These are phyloP conservation scores for Vireo altiloquus DNA, from an alignment of 2,113 vertebrate genomes.

Conservation along the genomic window DNA sequence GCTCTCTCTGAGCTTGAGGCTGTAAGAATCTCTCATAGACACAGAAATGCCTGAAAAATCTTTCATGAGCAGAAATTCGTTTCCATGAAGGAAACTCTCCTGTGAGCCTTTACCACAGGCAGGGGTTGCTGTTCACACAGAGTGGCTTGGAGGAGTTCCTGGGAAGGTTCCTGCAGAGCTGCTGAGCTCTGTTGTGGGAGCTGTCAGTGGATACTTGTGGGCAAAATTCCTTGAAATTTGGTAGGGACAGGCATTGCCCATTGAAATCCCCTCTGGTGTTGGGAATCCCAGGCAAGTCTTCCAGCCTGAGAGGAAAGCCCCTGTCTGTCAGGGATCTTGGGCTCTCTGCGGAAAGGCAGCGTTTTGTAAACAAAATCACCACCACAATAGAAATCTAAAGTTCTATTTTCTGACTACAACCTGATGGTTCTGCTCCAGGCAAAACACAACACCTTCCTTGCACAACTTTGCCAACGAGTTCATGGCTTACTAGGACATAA, in stretches of 20 bases:
- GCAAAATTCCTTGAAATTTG: neutral
- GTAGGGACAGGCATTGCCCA: neutral
- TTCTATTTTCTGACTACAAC: neutral
- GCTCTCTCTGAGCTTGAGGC: too few relatives aligned
- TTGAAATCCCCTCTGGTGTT: neutral
- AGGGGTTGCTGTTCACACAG: neutral
- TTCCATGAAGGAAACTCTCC: neutral
- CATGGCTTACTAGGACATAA: rapidly evolving
- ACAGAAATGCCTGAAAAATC: too few relatives aligned
- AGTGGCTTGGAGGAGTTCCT: neutral
- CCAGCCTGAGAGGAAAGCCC: neutral
- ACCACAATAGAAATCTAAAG: neutral
- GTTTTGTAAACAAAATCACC: neutral
- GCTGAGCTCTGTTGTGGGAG: neutral
- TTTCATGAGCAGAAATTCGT: too few relatives aligned
- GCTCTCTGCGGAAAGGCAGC: neutral
- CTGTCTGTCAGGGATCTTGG: neutral
- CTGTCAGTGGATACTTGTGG: neutral
- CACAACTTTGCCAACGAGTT: neutral
- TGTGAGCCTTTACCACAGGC: neutral
- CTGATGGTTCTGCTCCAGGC: neutral
- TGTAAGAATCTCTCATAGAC: too few relatives aligned
- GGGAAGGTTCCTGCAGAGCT: neutral
- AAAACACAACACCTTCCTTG: neutral
- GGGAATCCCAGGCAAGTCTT: neutral